These are phyloP conservation scores for Leptothorax acervorum DNA, from an alignment of 2,888 invertebrate species.

Conservation along the genomic window DNA sequence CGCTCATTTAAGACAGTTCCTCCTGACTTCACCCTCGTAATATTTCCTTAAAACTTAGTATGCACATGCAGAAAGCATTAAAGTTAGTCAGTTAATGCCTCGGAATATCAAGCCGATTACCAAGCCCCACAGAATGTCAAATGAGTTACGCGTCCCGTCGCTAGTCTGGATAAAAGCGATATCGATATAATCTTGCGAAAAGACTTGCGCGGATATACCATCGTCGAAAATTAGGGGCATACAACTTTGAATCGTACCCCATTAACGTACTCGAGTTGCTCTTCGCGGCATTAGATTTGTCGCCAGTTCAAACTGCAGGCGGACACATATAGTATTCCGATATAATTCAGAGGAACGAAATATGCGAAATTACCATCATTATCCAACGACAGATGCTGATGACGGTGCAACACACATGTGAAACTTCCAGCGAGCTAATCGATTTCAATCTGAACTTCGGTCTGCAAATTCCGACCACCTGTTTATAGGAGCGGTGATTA, in stretches of 20 bases:
- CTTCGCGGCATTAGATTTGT: slow-evolving; percentile 14
- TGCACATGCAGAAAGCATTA: slow-evolving; percentile 26
- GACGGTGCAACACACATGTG: slow-evolving; percentile 14
- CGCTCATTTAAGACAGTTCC: slow-evolving; percentile 59
- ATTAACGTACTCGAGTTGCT: slow-evolving; percentile 10
- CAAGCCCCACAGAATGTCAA: neutral
- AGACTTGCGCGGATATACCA: neutral
- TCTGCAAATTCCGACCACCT: slow-evolving; percentile 54
- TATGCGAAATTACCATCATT: slow-evolving; percentile 38
- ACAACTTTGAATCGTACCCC: slow-evolving; percentile 8
- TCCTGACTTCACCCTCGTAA: slow-evolving; percentile 36
- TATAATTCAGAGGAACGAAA: slow-evolving; percentile 35
- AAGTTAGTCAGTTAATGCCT: slow-evolving; percentile 24
- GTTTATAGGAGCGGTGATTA: slow-evolving; percentile 48
- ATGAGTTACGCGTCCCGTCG: neutral
- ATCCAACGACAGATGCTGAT: slow-evolving; percentile 49
- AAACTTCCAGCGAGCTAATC: slow-evolving; percentile 49
- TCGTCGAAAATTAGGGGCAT: neutral
- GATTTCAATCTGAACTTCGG: slow-evolving; percentile 47
- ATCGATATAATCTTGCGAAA: neutral
- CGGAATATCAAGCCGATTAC: neutral
- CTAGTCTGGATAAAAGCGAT: neutral
- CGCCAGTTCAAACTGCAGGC: slow-evolving; percentile 7
- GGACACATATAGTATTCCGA: neutral
- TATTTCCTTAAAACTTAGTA: slow-evolving; percentile 48